Base-by-base conservation (phyloP, 1,140 invertebrate genomes). In the Zaprionus gabonicus region DNA sequence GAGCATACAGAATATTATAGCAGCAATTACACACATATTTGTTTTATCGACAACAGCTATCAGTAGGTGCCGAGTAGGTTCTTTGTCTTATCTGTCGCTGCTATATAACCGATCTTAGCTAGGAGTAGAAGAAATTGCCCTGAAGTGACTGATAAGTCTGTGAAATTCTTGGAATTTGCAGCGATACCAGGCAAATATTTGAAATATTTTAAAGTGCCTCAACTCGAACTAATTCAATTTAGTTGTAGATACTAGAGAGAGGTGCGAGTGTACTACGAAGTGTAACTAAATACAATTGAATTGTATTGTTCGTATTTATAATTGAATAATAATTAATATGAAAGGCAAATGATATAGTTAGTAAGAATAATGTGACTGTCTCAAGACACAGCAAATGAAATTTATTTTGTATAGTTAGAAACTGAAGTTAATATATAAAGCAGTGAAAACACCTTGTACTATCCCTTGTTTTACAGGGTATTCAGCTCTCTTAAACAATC, bases 1-100 rank as follows among this genome's bases (percentile, higher is more conserved):
- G 71, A 65, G 38, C 66, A 68, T 17, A n/a, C 58, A 13, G 38
- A 46, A 57, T 64, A 71, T 81, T 87, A 88, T 81, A 59, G 76
- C 74, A 28, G 51, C 81, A 81, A 90, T 88, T 81, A 88, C 81
- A 84, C 51, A 83, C 51, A 71, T 80, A 80, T 84, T 81, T 81
- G 27, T 76, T 75, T 63, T 81, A 79, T 88, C 85, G 77, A 79
- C 71, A 67, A 36, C 34, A 36, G 44, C 71, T 75, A 78, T 78
- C 71, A 41, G 38, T 60, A 23, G 74, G 28, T 31, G 58, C 49
- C 53, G 46, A 9, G 13, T 7, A 41, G 36, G 15, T 56, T 64
- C 44, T 58, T 49, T 71, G 67, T 65, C 70, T 77, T 82, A 84
- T 87, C 86, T 76, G 66, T 15, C 65, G 63, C 72, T 73, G 60